These are phyloP conservation scores for Trachelus iudaicus DNA, from an alignment of 2,888 invertebrate species.

Conservation along the genomic window DNA sequence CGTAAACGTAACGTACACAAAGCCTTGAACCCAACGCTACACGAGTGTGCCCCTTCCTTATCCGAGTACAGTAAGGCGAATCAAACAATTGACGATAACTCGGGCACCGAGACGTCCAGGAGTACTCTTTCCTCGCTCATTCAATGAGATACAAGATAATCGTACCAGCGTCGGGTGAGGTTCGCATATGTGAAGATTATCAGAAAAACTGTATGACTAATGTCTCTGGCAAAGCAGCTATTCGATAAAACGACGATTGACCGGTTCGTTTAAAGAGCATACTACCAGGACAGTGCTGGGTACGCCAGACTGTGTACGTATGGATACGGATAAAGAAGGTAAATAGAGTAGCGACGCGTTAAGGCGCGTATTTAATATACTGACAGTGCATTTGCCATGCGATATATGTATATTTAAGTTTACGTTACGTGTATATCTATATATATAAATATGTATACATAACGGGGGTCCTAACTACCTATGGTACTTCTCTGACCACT, in stretches of 20 bases:
- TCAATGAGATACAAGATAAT: background rate
- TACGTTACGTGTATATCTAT: background rate
- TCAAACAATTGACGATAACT: slow-evolving; percentile 26
- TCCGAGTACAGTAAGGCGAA: slow-evolving; percentile 7
- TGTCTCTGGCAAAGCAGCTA: slow-evolving; percentile 26
- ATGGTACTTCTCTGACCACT: background rate
- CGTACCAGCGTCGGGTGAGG: slow-evolving; percentile 3
- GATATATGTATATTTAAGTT: background rate
- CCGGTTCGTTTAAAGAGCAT: slow-evolving; percentile 47
- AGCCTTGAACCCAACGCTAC: no score
- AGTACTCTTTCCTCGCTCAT: background rate
- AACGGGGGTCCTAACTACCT: background rate
- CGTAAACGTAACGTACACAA: no score
- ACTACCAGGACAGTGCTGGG: slow-evolving; percentile 10
- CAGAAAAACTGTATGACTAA: background rate
- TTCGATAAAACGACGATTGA: slow-evolving; percentile 50
- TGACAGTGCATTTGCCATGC: background rate
- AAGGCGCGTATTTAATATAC: background rate
- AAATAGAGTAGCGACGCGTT: background rate
- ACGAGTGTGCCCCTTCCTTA: background rate
- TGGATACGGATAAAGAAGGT: background rate
- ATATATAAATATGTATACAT: background rate
- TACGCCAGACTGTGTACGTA: background rate
- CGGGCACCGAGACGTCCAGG: background rate
- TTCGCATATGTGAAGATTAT: background rate